Conservation (phyloP, 1,140 invertebrate genomes). For the Ridgeia piscesae region DNA sequence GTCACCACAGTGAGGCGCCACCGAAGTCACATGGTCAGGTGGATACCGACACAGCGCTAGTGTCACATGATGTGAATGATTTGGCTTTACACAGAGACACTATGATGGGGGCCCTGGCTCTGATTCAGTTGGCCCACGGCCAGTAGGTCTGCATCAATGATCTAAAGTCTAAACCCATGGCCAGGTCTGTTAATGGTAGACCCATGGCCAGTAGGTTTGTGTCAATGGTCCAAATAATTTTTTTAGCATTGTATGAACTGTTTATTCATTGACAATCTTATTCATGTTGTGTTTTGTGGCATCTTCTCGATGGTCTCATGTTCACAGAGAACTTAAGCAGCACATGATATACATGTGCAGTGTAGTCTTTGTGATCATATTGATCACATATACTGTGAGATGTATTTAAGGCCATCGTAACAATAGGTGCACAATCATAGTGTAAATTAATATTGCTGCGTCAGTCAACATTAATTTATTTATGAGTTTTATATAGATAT, state of each 20-base stretch:
- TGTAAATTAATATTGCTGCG: neutral
- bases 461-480: neutral
- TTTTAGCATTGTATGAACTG: too few relatives aligned
- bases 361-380: neutral
- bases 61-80: conserved; percentile 9
- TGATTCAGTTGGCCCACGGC: conserved; percentile 65
- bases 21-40: neutral
- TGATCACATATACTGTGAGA: neutral
- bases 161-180: too few relatives aligned
- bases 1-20: neutral
- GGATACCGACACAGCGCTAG: conserved; percentile 43
- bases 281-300: too few relatives aligned
- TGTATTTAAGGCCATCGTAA: neutral
- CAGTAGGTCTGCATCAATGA: neutral
- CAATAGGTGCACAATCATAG: neutral
- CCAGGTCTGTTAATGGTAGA: too few relatives aligned
- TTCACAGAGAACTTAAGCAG: neutral
- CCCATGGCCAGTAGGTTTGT: conserved; percentile 37
- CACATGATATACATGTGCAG: neutral
- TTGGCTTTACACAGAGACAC: conserved; percentile 51
- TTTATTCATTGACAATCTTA: too few relatives aligned
- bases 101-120: conserved; percentile 68
- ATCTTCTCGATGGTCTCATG: too few relatives aligned
- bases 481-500: neutral
- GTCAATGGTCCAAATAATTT: too few relatives aligned